phyloP scores from a whole-genome alignment of 30 jellyfish, hydroid and myxozoan genomes.

The Aurelia sp. region DNA sequence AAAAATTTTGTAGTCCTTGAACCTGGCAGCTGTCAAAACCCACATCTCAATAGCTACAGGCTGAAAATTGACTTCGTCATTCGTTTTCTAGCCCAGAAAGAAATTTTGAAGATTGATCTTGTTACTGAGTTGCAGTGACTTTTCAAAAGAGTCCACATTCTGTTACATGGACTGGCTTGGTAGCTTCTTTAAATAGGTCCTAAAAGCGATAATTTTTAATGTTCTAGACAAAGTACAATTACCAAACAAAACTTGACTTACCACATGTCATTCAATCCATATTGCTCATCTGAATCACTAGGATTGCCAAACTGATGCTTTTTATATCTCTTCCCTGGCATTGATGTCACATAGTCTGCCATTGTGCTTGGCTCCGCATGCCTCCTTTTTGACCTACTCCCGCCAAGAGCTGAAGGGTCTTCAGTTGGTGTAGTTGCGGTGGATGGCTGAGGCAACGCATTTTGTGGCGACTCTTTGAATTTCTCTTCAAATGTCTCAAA shows the following conservation, averaged over 20 bases:
- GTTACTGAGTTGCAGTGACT: too few relatives aligned
- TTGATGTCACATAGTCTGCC: conserved; percentile 93
- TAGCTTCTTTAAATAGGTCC: too few relatives aligned
- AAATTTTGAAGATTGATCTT: too few relatives aligned
- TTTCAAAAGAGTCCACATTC: too few relatives aligned
- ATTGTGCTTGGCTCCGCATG: conserved; percentile 86
- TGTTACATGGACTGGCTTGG: too few relatives aligned
- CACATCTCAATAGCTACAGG: too few relatives aligned
- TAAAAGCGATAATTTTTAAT: too few relatives aligned
- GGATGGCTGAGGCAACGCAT: background rate
- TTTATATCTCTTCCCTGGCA: conserved; percentile 63
- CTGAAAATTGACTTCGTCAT: too few relatives aligned
- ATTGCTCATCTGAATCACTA: conserved; percentile 35
- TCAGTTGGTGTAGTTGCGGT: conserved; percentile 1
- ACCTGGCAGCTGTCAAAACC: too few relatives aligned
- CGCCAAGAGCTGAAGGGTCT: conserved; percentile 10
- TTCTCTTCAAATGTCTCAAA: conserved; percentile 60
- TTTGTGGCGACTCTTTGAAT: conserved; percentile 10
- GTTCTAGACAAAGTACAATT: too few relatives aligned
- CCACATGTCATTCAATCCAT: conserved; percentile 22
- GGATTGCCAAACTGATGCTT: conserved; percentile 40
- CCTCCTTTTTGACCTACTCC: conserved; percentile 65
- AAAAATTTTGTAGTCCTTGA: too few relatives aligned
- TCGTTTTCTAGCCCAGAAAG: too few relatives aligned
- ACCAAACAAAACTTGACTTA: background rate